A percentile compares a stretch with the other conserved stretches of the same genome.
Evolutionary conservation across 2,888 invertebrate genomes (phyloP).

Genomic region (Trisateles emortualis): DNA sequence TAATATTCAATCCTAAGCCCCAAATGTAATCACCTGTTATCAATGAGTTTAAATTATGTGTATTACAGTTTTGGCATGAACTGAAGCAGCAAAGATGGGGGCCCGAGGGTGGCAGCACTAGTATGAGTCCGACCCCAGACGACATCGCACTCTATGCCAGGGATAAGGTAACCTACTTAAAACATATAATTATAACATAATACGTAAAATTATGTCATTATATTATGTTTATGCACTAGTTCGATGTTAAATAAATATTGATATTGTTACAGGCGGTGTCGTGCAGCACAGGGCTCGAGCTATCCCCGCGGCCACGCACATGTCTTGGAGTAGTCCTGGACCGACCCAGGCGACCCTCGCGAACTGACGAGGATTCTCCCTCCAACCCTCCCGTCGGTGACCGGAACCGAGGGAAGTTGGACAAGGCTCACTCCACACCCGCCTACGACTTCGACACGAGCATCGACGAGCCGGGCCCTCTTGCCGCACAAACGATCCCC

Average conservation of each 20-base stretch:
- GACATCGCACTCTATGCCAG: slow-evolving; percentile 88
- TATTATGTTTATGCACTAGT: no score
- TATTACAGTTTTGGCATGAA: slow-evolving; percentile 90
- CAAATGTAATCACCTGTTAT: no score
- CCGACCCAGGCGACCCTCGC: slow-evolving; percentile 37
- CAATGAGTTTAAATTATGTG: no score
- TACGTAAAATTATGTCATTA: no score
- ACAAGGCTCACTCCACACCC: slow-evolving; percentile 94
- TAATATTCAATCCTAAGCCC: no score
- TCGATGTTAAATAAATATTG: no score
- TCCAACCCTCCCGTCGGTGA: slow-evolving; percentile 58
- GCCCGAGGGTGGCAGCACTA: slow-evolving; percentile 59
- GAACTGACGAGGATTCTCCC: slow-evolving; percentile 22
- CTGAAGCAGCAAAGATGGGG: slow-evolving; percentile 84
- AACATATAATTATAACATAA: no score
- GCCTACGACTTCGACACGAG: slow-evolving; percentile 89
- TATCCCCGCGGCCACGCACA: slow-evolving; percentile 90
- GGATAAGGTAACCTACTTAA: slow-evolving; percentile 86
- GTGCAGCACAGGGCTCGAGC: slow-evolving; percentile 91
- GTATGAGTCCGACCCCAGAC: slow-evolving; percentile 68
- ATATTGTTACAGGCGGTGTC: slow-evolving; percentile 87
- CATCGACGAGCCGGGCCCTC: slow-evolving; percentile 46
- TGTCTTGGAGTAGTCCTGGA: slow-evolving; percentile 82
- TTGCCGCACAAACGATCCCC: slow-evolving; percentile 66
- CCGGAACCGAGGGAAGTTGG: slow-evolving; percentile 81